These are phyloP conservation scores for Galleria mellonella DNA, from an alignment of 1,140 invertebrate genomes.

Conservation along the genomic window DNA sequence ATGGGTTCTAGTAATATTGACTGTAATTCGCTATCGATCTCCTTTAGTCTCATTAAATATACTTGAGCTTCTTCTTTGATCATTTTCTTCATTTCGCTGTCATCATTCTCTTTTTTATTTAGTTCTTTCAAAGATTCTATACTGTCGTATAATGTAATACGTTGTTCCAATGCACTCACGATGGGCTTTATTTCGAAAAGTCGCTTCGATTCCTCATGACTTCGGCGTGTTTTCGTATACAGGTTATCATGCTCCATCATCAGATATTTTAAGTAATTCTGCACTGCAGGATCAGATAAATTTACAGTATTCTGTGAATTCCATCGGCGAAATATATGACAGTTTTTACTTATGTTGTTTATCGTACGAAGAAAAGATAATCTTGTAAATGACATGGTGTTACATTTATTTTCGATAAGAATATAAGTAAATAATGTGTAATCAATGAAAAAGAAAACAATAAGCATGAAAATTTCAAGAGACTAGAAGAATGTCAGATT, in stretches of 20 bases:
- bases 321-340: slow-evolving; percentile 31
- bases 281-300: slow-evolving; percentile 50
- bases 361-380: slow-evolving; percentile 24
- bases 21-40: slow-evolving; percentile 50
- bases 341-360: slow-evolving; percentile 10
- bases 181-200: slow-evolving; percentile 58
- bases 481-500: no score
- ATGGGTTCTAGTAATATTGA: slow-evolving; percentile 43
- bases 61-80: slow-evolving; percentile 64
- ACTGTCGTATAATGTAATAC: slow-evolving; percentile 53
- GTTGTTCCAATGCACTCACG: slow-evolving; percentile 48
- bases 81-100: slow-evolving; percentile 56
- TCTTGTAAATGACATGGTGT: no score
- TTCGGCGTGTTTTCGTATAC: slow-evolving; percentile 29
- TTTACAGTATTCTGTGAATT: slow-evolving; percentile 46
- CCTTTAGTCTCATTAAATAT: slow-evolving; percentile 47
- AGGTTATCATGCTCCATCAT: slow-evolving; percentile 57
- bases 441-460: no score
- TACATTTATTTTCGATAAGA: background rate
- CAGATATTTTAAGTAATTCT: slow-evolving; percentile 49
- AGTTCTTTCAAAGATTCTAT: slow-evolving; percentile 62
- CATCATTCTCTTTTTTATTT: slow-evolving; percentile 48
- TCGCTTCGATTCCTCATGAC: slow-evolving; percentile 34
- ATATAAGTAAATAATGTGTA: background rate
- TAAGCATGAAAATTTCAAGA: no score